Percentiles rank a stretch among this genome's conserved stretches.
These are phyloP conservation scores for Heliconius sara DNA, from an alignment of 2,888 invertebrate species.

Conservation along the genomic window DNA sequence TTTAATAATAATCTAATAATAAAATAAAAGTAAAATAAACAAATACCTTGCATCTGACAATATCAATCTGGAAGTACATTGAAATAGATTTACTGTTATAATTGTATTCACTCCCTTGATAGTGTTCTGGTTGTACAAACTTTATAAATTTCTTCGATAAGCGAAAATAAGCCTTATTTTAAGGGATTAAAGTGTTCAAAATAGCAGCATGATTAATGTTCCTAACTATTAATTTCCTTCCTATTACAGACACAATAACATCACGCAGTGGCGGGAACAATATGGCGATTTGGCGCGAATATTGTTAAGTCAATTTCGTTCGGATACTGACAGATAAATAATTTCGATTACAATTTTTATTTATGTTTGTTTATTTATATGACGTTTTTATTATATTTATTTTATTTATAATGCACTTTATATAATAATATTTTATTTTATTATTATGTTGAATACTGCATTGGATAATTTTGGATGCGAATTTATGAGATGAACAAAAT, in stretches of 20 bases:
- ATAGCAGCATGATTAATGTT: slow-evolving; percentile 52
- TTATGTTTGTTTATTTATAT: not conserved
- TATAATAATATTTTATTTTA: too few species aligned
- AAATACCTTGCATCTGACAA: slow-evolving; percentile 57
- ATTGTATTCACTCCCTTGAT: slow-evolving; percentile 60
- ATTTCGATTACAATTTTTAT: slow-evolving; percentile 20
- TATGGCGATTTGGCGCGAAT: slow-evolving; percentile 71
- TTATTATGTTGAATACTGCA: too few species aligned
- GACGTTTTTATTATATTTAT: not conserved
- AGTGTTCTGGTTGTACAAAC: slow-evolving; percentile 52
- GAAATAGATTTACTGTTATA: slow-evolving; percentile 58
- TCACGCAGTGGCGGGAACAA: slow-evolving; percentile 72
- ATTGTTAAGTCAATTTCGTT: slow-evolving; percentile 68
- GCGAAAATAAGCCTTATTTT: slow-evolving; percentile 52
- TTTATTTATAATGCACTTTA: not conserved
- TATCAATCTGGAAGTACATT: slow-evolving; percentile 58
- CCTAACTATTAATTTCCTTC: slow-evolving; percentile 79
- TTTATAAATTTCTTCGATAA: slow-evolving; percentile 45
- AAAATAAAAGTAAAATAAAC: slow-evolving; percentile 39
- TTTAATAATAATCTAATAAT: not conserved
- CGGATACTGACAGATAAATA: slow-evolving; percentile 51
- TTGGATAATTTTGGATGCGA: too few species aligned
- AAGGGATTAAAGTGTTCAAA: slow-evolving; percentile 42
- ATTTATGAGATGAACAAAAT: too few species aligned
- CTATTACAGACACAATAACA: slow-evolving; percentile 74